Evolutionary conservation across 2,113 vertebrate genomes (phyloP).

Genomic region (Lycaon pictus): DNA sequence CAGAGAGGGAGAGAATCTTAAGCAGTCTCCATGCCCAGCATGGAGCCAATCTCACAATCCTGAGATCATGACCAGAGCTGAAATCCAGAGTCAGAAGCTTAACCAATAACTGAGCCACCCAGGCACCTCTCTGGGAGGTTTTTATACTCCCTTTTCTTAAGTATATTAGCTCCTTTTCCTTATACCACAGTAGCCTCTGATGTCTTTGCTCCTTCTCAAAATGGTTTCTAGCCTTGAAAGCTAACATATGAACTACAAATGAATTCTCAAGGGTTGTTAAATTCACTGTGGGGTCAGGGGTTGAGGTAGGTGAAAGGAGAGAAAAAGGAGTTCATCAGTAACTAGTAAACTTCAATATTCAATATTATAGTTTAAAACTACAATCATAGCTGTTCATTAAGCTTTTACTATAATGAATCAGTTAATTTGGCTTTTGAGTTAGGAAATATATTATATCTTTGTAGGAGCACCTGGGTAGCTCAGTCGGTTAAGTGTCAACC

Average conservation of each 20-base stretch:
- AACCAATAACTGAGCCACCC: background rate
- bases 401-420: slow-evolving; percentile 39
- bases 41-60: background rate
- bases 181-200: background rate
- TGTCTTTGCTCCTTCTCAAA: slow-evolving; percentile 49
- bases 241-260: slow-evolving; percentile 42
- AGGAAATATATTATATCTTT: background rate
- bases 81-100: background rate
- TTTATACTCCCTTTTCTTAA: background rate
- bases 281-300: background rate
- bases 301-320: background rate
- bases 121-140: background rate
- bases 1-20: background rate
- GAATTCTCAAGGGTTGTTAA: slow-evolving; percentile 37
- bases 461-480: background rate
- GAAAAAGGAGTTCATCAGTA: background rate
- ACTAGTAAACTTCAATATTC: background rate
- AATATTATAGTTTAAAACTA: slow-evolving; percentile 52
- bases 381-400: background rate
- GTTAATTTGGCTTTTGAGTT: slow-evolving; percentile 7
- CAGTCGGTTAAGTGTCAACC: no score
- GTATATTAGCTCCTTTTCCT: background rate
- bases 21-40: background rate
- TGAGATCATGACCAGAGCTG: background rate
- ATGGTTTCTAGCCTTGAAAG: slow-evolving; percentile 39